Evolutionary conservation across 2,797 vertebrate species (phyloP), one percentile per base, ranked within the genome.

Genomic region (Brachyalestes nurse): DNA sequence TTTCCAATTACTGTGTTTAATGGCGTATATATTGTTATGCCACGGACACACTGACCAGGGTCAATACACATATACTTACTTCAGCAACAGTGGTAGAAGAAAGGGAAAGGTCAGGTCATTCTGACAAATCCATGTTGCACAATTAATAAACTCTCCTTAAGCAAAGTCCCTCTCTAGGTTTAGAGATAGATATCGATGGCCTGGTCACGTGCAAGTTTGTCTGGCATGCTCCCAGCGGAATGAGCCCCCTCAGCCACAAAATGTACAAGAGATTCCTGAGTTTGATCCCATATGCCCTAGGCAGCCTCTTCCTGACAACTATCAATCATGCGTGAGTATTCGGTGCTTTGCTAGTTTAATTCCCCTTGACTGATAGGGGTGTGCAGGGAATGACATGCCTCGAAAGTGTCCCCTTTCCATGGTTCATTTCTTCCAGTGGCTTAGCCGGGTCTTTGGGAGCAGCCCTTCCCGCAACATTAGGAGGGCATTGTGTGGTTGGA

Each of bases 241-340:
- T 45, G 28, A 75, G 58, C 45, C 16, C 28, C 73, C 28, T 72
- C 75, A 60, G 34, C 55, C 42, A 80, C 58, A 82, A 70, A 84
- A 47, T 62, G 51, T 67, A 74, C 25, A 49, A 78, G 58, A 80
- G 71, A 64, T 53, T 17, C 79, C 78, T 78, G 45, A 51, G 40
- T 58, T 19, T 75, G 60, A 78, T 65, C 60, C 40, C 49, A 38
- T 73, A 38, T 58, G 58, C 62, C 57, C 60, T 72, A 23, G 67
- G 61, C 70, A 61, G 51, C 51, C 71, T 76, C 75, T 78, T 86
- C 60, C 72, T 79, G 83, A 83, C 71, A 85, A 83, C 55, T 53
- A 80, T 83, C 81, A 78, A 81, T 87, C 82, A 86, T 79, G 57
- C 58, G 57, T 64, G 71, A 84, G 70, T 76, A 71, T 79, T 77